These are phyloP conservation scores for Laterallus jamaicensis DNA, from an alignment of 2,113 vertebrate species.

Conservation along the genomic window DNA sequence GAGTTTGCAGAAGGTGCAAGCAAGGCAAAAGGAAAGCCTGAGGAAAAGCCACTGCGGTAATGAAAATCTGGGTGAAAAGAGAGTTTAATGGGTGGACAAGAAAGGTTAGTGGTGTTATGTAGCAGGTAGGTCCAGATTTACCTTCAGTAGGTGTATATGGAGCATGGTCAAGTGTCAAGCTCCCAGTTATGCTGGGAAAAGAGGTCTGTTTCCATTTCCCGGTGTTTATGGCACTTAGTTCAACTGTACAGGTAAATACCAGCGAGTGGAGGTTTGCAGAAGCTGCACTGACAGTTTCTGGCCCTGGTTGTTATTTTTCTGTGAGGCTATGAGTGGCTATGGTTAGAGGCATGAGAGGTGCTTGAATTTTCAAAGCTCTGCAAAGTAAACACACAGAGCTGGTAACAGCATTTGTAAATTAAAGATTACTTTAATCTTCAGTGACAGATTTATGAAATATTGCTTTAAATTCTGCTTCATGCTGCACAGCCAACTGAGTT, in stretches of 20 bases:
- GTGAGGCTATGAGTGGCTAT: neutral
- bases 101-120: accelerated
- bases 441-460: constrained; percentile 76
- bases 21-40: neutral
- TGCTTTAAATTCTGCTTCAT: constrained; percentile 71
- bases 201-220: neutral
- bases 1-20: neutral
- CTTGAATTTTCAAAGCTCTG: constrained; percentile 54
- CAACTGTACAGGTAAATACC: neutral
- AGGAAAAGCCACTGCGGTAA: neutral
- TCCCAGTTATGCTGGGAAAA: neutral
- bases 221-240: neutral
- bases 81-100: neutral
- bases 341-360: neutral
- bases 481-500: constrained; percentile 72
- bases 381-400: constrained; percentile 47
- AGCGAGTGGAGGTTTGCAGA: neutral
- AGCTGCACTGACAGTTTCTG: neutral
- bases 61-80: neutral
- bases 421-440: constrained; percentile 75
- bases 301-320: neutral
- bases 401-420: constrained; percentile 72
- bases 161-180: neutral
- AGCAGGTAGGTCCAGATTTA: neutral
- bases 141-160: neutral